Base-by-base conservation (phyloP, 1,140 invertebrate species). In the Tribolium castaneum region DNA sequence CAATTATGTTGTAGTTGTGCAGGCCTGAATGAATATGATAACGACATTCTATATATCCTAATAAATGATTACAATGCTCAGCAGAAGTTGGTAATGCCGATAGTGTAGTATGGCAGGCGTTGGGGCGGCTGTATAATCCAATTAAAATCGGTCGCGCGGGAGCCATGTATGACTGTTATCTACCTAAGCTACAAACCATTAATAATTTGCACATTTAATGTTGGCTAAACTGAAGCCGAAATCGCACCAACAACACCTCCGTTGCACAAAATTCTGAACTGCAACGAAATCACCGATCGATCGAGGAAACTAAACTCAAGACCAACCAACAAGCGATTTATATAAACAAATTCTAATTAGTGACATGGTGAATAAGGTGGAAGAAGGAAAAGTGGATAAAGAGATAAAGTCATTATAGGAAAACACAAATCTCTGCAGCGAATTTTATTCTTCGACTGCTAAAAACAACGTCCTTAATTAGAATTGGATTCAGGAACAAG, bases 171-270 rank as follows among this genome's bases (percentile, higher is more conserved):
- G 83, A 82, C 80, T 83, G 82, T 83, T 84, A 84, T 83, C 82
- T 83, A 82, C 82, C 81, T 83, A 83, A 81, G 83, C 81, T 83
- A 79, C 70, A 78, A 80, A 77, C 80, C 81, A 83, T 82, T 84
- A 81, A 84, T 83, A 83, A 84, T 83, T 84, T 84, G 82, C 78
- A 82, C 78, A 82, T 83, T 82, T 83, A 83, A 83, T 83, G 70
- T 62, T 51, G 78, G 79, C 71, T 79, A 80, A 80, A 83, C 77
- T 34, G 51, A 52, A 52, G 72, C 73, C 70, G 39, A 74, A 79
- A 75, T 70, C 72, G 19, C 52, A 54, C 76, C 78, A 10, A 13
- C 71, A 52, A 71, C 51, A 56, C 49, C 74, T 76, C 70, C 56
- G 56, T 25, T 25, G 56, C 56, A 62, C 56, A 62, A 30, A 30